Evolutionary conservation across 2,888 invertebrate genomes (phyloP).

Genomic region (Pseudococcus jackbeardsleyi): DNA sequence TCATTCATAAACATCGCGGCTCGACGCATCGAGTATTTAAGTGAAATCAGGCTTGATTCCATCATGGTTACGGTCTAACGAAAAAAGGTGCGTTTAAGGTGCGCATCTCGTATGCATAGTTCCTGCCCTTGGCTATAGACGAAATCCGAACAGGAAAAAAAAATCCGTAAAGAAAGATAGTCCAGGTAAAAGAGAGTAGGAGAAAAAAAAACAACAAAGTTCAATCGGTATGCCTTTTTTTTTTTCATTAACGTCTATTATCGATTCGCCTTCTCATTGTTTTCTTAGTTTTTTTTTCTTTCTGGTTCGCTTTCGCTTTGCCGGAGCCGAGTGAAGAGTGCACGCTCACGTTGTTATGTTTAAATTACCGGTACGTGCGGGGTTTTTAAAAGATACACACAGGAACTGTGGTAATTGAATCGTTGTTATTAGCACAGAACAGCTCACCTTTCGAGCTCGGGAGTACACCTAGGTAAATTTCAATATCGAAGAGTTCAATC

Average conservation of each 20-base stretch:
- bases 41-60: constrained; percentile 51
- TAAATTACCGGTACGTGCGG: constrained; percentile 52
- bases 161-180: neutral
- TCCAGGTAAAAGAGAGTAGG: neutral
- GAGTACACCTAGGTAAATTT: neutral
- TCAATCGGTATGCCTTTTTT: constrained; percentile 23
- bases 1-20: neutral
- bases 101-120: constrained; percentile 61
- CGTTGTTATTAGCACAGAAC: constrained; percentile 48
- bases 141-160: neutral
- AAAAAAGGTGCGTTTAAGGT: constrained; percentile 56
- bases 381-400: neutral
- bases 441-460: neutral
- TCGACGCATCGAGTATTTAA: neutral
- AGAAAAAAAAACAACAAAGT: constrained; percentile 20
- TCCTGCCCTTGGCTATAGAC: constrained; percentile 49
- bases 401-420: constrained; percentile 54
- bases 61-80: constrained; percentile 44
- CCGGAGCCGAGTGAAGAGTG: constrained; percentile 28
- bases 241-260: constrained; percentile 52
- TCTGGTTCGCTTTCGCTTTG: constrained; percentile 46
- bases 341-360: constrained; percentile 49
- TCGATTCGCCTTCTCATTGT: constrained; percentile 53
- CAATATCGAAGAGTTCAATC: neutral
- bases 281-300: constrained; percentile 41